Evolutionary conservation across 2,888 invertebrate species (phyloP).

Genomic region (Panorpa germanica): DNA sequence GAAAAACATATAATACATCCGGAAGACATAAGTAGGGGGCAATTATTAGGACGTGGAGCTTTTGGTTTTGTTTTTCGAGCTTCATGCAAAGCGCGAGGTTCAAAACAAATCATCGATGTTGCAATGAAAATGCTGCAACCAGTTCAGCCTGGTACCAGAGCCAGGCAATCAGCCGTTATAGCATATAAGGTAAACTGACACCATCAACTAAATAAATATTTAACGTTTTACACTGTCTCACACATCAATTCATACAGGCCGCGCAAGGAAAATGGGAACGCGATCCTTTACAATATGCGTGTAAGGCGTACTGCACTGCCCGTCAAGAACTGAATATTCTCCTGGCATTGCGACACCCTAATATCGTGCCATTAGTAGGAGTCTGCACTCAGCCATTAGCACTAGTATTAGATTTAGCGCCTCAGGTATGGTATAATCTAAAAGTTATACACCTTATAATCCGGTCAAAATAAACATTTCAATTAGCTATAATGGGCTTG

Average conservation of each 20-base stretch:
- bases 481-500: too few relatives aligned
- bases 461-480: too few relatives aligned
- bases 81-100: slow-evolving; percentile 38
- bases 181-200: slow-evolving; percentile 23
- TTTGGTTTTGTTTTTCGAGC: slow-evolving; percentile 94
- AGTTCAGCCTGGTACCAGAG: slow-evolving; percentile 51
- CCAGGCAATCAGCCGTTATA: slow-evolving; percentile 22
- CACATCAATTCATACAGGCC: slow-evolving; percentile 25
- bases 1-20: slow-evolving; percentile 63
- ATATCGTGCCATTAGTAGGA: slow-evolving; percentile 84
- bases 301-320: slow-evolving; percentile 91
- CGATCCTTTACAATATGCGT: slow-evolving; percentile 79
- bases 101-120: slow-evolving; percentile 42
- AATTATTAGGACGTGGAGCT: slow-evolving; percentile 82
- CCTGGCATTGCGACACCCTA: slow-evolving; percentile 64
- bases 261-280: slow-evolving; percentile 83
- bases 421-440: slow-evolving; percentile 24
- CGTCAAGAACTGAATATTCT: slow-evolving; percentile 87
- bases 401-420: slow-evolving; percentile 77
- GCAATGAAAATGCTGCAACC: slow-evolving; percentile 95
- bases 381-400: slow-evolving; percentile 79
- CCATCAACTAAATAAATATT: too few relatives aligned
- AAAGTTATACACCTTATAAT: not conserved
- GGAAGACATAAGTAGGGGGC: slow-evolving; percentile 58
- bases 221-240: too few relatives aligned